Evolutionary conservation across 1,140 invertebrate species (phyloP).

Genomic region (Coenobita brevimanus): DNA sequence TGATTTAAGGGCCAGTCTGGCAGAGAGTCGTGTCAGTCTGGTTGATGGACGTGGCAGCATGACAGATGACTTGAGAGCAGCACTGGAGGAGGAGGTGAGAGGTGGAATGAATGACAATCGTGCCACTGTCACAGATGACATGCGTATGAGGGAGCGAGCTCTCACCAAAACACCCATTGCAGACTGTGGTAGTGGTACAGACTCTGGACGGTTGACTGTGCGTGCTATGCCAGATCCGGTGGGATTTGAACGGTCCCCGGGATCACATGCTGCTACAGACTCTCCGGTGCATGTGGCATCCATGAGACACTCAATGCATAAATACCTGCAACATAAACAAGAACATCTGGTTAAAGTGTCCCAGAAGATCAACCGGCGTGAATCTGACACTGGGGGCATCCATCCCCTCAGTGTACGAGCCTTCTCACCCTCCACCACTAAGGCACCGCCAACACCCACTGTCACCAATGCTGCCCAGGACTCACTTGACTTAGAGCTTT

Average conservation of each 20-base stretch:
- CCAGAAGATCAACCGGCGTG: constrained; percentile 69
- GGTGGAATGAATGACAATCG: constrained; percentile 50
- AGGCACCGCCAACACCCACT: constrained; percentile 49
- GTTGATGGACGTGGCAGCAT: constrained; percentile 59
- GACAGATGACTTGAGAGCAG: constrained; percentile 51
- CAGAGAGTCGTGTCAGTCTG: constrained; percentile 18
- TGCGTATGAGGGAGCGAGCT: constrained; percentile 26
- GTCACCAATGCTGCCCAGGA: constrained; percentile 19
- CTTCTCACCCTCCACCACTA: constrained; percentile 60
- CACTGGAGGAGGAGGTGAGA: constrained; percentile 34
- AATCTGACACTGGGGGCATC: constrained; percentile 61
- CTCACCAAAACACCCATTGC: constrained; percentile 42
- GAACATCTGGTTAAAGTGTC: constrained; percentile 69
- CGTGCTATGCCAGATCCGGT: constrained; percentile 76
- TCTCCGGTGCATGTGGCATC: constrained; percentile 69
- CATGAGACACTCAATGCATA: constrained; percentile 73
- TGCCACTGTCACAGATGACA: constrained; percentile 59
- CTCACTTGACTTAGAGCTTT: constrained; percentile 58
- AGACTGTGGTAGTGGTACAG: constrained; percentile 47
- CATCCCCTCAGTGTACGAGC: constrained; percentile 62
- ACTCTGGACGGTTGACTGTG: constrained; percentile 74
- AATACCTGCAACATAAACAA: constrained; percentile 69
- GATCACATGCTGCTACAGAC: constrained; percentile 30
- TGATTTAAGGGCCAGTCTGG: constrained; percentile 43
- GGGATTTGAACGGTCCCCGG: constrained; percentile 69